Evolutionary conservation across 1,140 invertebrate genomes (phyloP).

Genomic region (Bilobella aurantiaca): DNA sequence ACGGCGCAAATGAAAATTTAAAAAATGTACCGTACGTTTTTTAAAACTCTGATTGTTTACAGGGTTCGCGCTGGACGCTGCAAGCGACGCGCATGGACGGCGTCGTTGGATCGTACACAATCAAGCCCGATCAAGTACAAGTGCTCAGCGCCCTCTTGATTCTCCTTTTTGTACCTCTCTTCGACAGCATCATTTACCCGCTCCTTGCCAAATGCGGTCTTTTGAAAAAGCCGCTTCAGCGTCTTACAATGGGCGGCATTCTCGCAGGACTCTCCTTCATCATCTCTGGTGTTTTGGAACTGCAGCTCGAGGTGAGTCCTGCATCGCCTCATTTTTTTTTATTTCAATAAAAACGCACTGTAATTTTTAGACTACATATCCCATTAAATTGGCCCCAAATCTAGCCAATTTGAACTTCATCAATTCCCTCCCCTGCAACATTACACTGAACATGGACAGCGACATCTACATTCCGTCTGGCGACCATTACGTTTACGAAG

Average conservation of each 20-base stretch:
- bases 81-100: slow-evolving; percentile 87
- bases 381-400: slow-evolving; percentile 49
- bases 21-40: neutral
- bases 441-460: no score
- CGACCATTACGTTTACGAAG: neutral
- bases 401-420: slow-evolving; percentile 58
- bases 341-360: slow-evolving; percentile 47
- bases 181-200: slow-evolving; percentile 54
- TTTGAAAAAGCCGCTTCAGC: slow-evolving; percentile 57
- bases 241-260: slow-evolving; percentile 66
- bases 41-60: no score
- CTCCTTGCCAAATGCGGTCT: slow-evolving; percentile 38
- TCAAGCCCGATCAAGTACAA: slow-evolving; percentile 85
- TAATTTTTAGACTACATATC: no score
- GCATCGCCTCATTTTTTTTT: neutral
- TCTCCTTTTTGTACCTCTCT: slow-evolving; percentile 74
- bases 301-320: slow-evolving; percentile 57
- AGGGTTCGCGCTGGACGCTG: slow-evolving; percentile 88
- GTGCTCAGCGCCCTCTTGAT: slow-evolving; percentile 78
- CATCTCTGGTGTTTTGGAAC: slow-evolving; percentile 76
- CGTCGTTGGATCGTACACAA: slow-evolving; percentile 50
- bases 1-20: no score
- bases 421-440: slow-evolving; percentile 44
- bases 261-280: slow-evolving; percentile 73
- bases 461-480: neutral